Evolutionary conservation across 2,113 vertebrate species (phyloP).

Genomic region (Carlito syrichta): DNA sequence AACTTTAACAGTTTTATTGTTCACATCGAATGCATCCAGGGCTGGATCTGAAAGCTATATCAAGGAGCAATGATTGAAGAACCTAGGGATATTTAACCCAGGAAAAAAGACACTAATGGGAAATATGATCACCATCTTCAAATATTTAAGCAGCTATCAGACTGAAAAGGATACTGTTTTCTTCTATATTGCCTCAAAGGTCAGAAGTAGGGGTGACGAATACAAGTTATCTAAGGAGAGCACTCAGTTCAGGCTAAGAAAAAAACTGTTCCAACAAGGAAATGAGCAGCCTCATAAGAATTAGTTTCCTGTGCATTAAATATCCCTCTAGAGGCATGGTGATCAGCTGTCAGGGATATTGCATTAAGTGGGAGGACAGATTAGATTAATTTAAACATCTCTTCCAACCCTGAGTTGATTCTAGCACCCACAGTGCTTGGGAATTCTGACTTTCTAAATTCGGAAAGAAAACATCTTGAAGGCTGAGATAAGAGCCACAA

Average conservation of each 20-base stretch:
- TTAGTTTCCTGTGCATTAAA: neutral
- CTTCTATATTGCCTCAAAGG: conserved; percentile 12
- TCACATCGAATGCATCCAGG: conserved; percentile 6
- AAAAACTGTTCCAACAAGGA: conserved; percentile 16
- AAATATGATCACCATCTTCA: conserved; percentile 22
- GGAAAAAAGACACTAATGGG: neutral
- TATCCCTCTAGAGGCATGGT: neutral
- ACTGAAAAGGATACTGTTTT: neutral
- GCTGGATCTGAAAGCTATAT: neutral
- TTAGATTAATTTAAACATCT: conserved; percentile 31
- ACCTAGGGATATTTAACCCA: neutral
- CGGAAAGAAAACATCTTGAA: conserved; percentile 46
- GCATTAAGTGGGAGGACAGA: conserved; percentile 19
- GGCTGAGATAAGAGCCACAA: neutral
- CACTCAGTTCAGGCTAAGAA: neutral
- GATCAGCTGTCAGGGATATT: neutral
- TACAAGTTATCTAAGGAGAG: neutral
- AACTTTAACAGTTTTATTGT: neutral
- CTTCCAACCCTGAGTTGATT: neutral
- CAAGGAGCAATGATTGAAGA: neutral
- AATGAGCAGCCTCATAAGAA: neutral
- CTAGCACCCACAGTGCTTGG: conserved; percentile 13
- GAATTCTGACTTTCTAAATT: conserved; percentile 28
- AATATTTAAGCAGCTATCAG: conserved; percentile 33
- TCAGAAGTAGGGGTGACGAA: neutral